Evolutionary conservation across 2,888 invertebrate species (phyloP), one percentile per base, ranked within the genome.

Genomic region (Bellardia pandia): DNA sequence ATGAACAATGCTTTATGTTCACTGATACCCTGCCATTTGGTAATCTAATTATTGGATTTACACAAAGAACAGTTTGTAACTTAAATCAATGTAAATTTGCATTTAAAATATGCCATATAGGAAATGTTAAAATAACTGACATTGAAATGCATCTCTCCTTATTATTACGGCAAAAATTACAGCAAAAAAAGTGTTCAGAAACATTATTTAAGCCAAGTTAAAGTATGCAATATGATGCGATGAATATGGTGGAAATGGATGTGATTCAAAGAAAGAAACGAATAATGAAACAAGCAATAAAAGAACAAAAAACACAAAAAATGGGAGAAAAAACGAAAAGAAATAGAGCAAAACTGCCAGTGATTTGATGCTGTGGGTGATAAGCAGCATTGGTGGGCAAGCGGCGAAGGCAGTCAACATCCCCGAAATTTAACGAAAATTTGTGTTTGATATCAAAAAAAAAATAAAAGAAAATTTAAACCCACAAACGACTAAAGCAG

Each of bases 351-450:
- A 71, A 77, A 81, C 53, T 45, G 64, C 3, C 33, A 45, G 45
- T 53, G 53, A 64, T 64, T 66, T 66, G 14, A 66, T 33, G 79
- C 23, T 79, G 40, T 56, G 56, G 56, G 56, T 56, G 56, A 8
- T 56, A 23, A 4, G 37, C 37, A 37, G 37, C 9, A 16, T 23
- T n/a, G 60, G 14, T 45, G 33, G 40, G 45, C 23, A 16, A 2
- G 9, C 11, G 51, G 40, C 64, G 37, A 6, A 42, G 53, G 0
- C 37, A 64, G 53, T 2, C 58, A n/a, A 16, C 68, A 82, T 86
- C 68, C 51, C 74, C 77, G 74, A 86, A 86, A 62, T 78, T 82
- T 69, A 64, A 82, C 37, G 74, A 86, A 66, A 7, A 51, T 23
- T 74, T 79, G 62, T 53, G 42, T 60, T 68, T 68, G n/a, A 60